A percentile compares a stretch with the other conserved stretches of the same genome.
These are phyloP conservation scores for Setophaga petechia DNA, from an alignment of 2,113 vertebrate species.

Conservation along the genomic window DNA sequence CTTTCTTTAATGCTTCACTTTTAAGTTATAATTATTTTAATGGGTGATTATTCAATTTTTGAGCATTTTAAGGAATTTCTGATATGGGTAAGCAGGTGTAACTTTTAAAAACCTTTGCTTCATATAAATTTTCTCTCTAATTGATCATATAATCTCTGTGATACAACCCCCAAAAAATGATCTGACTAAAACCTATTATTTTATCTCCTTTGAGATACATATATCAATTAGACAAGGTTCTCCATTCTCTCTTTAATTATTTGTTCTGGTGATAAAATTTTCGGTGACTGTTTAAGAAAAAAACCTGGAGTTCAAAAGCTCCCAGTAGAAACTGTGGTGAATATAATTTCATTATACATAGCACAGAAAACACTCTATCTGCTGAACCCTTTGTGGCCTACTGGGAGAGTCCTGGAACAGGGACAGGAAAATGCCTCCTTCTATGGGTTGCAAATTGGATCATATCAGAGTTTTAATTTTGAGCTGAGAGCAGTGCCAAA, in stretches of 20 bases:
- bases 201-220: not conserved
- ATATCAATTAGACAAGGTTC: constrained; percentile 1
- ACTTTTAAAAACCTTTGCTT: constrained; percentile 1
- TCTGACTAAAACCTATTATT: not conserved
- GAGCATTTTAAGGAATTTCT: not conserved
- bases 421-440: constrained; percentile 1
- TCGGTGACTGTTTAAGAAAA: constrained; percentile 4
- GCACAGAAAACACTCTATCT: constrained; percentile 8
- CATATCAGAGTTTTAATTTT: not conserved
- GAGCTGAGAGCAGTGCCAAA: not conserved
- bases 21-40: constrained; percentile 33
- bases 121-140: not conserved
- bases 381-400: not conserved
- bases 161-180: not conserved
- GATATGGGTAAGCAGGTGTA: not conserved
- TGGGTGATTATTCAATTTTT: not conserved
- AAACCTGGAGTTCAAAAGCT: constrained; percentile 21
- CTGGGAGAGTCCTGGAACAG: not conserved
- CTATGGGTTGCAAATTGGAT: not conserved
- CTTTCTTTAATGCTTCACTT: constrained; percentile 5
- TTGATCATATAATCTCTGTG: not conserved
- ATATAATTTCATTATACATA: constrained; percentile 13
- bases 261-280: constrained; percentile 34
- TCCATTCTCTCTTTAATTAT: constrained; percentile 31
- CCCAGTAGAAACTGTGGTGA: constrained; percentile 11